These are phyloP conservation scores for Carposina sasakii DNA, from an alignment of 1,140 invertebrate species.

Conservation along the genomic window DNA sequence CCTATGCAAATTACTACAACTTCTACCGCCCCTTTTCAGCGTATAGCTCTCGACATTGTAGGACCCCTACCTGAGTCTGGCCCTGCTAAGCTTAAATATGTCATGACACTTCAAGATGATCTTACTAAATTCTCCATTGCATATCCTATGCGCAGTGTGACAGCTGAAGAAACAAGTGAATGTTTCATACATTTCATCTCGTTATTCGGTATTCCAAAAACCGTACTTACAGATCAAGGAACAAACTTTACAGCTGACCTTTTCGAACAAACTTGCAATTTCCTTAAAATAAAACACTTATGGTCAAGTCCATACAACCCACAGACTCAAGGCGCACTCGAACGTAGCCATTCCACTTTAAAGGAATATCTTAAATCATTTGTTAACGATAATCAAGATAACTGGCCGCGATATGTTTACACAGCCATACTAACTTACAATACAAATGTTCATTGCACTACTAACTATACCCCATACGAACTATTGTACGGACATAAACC, in stretches of 20 bases:
- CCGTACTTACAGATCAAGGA: conserved; percentile 37
- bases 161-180: conserved; percentile 11
- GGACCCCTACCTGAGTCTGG: conserved; percentile 23
- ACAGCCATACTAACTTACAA: conserved; percentile 34
- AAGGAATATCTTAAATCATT: conserved; percentile 40
- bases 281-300: conserved; percentile 35
- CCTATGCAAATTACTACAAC: conserved; percentile 27
- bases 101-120: conserved; percentile 24
- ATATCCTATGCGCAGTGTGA: conserved; percentile 5
- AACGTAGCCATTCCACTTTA: conserved; percentile 16
- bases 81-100: conserved; percentile 9
- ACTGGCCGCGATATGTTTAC: conserved; percentile 30
- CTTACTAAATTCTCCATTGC: conserved; percentile 14
- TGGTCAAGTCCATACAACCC: conserved; percentile 34
- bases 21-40: conserved; percentile 15
- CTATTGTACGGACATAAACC: conserved; percentile 37
- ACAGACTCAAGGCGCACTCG: conserved; percentile 14
- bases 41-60: conserved; percentile 20
- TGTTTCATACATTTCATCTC: conserved; percentile 14
- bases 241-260: conserved; percentile 32
- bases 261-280: conserved; percentile 25
- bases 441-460: conserved; percentile 28
- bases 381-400: conserved; percentile 25
- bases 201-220: conserved; percentile 29
- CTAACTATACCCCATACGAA: conserved; percentile 32